Conservation (phyloP, 2,888 invertebrate species). For the Conomelus anceps region DNA sequence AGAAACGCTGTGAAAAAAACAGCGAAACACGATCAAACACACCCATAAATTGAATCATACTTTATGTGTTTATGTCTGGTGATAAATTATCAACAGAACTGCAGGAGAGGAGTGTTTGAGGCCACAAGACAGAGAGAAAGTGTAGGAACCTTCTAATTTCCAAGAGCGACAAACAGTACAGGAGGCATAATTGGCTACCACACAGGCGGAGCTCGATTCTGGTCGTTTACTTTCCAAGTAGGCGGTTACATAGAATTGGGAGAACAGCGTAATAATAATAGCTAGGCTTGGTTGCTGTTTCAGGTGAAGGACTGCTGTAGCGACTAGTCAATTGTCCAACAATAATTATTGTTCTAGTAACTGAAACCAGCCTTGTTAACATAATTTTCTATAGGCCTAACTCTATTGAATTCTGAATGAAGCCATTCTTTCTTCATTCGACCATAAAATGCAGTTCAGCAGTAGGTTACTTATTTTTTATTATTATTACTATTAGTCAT, state of each 20-base stretch:
- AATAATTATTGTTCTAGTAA: neutral
- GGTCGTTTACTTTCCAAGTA: neutral
- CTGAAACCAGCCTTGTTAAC: neutral
- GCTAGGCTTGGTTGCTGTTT: neutral
- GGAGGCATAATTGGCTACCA: neutral
- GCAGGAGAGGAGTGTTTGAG: neutral
- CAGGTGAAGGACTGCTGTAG: neutral
- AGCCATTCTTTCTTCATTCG: neutral
- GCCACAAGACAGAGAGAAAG: neutral
- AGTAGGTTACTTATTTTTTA: no score
- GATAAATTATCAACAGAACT: neutral
- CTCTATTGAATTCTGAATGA: neutral
- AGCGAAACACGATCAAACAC: neutral
- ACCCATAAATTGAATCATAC: neutral
- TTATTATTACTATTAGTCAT: no score
- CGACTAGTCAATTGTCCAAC: neutral
- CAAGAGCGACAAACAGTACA: neutral
- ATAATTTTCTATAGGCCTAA: neutral
- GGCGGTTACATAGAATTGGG: neutral
- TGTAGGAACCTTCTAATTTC: neutral
- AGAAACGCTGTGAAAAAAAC: no score
- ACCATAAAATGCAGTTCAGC: neutral
- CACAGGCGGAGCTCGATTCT: neutral
- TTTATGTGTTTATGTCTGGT: neutral
- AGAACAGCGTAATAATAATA: neutral